These are phyloP conservation scores for Antheraea pernyi DNA, from an alignment of 1,140 invertebrate species.

Conservation along the genomic window DNA sequence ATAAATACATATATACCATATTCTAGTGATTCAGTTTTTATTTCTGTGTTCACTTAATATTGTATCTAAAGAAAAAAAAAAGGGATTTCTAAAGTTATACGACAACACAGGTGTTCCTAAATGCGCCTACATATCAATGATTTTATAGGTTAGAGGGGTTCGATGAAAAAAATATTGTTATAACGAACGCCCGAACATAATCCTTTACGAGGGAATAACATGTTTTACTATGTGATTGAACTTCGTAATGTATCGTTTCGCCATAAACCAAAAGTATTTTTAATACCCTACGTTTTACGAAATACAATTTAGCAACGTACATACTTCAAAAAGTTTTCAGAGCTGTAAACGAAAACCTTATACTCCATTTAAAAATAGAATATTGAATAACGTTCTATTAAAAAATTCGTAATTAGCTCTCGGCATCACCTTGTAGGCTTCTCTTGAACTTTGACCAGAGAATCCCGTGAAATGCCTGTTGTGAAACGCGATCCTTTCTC, in stretches of 20 bases:
- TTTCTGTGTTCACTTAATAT: neutral
- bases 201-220: slow-evolving; percentile 24
- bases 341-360: neutral
- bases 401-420: slow-evolving; percentile 47
- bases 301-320: neutral
- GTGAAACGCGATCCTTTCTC: slow-evolving; percentile 60
- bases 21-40: neutral
- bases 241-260: neutral
- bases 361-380: neutral
- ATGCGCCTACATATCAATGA: slow-evolving; percentile 22
- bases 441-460: slow-evolving; percentile 67
- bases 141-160: slow-evolving; percentile 36
- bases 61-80: neutral
- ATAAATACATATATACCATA: too few relatives aligned
- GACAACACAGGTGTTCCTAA: slow-evolving; percentile 35
- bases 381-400: neutral
- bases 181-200: slow-evolving; percentile 26
- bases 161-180: slow-evolving; percentile 25
- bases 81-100: neutral
- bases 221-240: slow-evolving; percentile 18
- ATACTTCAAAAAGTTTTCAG: neutral
- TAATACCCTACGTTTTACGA: neutral
- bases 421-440: slow-evolving; percentile 60
- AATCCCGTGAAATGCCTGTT: slow-evolving; percentile 53
- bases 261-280: neutral